These are phyloP conservation scores for Trissolcus japonicus DNA, from an alignment of 2,888 invertebrate species.

Conservation along the genomic window DNA sequence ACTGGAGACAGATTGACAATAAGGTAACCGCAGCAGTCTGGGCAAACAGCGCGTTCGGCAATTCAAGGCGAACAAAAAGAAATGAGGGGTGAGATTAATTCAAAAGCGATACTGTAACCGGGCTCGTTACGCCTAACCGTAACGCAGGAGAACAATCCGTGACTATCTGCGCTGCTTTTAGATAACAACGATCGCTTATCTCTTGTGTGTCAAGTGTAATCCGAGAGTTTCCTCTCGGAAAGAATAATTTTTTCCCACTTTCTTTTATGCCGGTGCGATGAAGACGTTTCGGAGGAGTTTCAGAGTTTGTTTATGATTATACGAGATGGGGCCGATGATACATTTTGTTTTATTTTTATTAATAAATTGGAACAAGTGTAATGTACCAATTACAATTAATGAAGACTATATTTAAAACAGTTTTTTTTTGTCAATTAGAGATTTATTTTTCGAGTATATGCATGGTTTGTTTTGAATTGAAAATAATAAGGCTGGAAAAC, in stretches of 20 bases:
- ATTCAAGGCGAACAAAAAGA: conserved; percentile 11
- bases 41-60: conserved; percentile 24
- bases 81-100: conserved; percentile 33
- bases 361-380: not conserved
- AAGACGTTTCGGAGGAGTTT: conserved; percentile 6
- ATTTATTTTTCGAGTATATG: too few relatives aligned
- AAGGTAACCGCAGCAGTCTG: conserved; percentile 19
- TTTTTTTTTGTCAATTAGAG: too few relatives aligned
- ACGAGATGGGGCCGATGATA: conserved; percentile 11
- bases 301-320: conserved; percentile 34
- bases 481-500: too few relatives aligned
- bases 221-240: conserved; percentile 22
- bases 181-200: conserved; percentile 50
- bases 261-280: conserved; percentile 10
- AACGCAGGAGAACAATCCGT: conserved; percentile 37
- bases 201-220: conserved; percentile 42
- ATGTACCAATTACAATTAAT: too few relatives aligned
- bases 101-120: conserved; percentile 30
- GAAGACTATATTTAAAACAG: too few relatives aligned
- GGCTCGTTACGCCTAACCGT: conserved; percentile 45
- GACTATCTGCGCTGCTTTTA: conserved; percentile 36
- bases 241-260: conserved; percentile 21
- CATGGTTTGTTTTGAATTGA: too few relatives aligned
- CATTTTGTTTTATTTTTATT: conserved; percentile 12
- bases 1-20: not conserved